phyloP scores from a whole-genome alignment of 2,797 vertebrate species.

The Gadopsis bispinosus region DNA sequence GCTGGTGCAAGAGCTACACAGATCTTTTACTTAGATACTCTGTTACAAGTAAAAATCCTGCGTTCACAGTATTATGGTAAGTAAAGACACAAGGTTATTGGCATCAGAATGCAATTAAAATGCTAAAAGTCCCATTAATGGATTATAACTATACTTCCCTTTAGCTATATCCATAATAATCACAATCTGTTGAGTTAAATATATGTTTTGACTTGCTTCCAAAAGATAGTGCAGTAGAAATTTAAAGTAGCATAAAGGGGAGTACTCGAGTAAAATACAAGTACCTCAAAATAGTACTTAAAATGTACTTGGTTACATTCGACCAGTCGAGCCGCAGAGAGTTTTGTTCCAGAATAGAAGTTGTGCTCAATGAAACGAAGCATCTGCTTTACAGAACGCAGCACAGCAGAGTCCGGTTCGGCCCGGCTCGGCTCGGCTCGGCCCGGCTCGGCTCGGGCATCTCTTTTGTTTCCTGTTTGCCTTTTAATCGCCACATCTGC shows the following conservation, averaged over 20 bases:
- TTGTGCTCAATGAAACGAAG: too few species aligned
- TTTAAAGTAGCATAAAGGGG: background rate
- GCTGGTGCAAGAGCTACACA: too few species aligned
- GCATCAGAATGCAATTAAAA: background rate
- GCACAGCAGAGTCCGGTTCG: too few species aligned
- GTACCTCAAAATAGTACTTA: background rate
- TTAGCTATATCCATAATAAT: background rate
- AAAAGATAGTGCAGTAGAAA: background rate
- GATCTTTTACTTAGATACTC: background rate
- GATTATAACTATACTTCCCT: background rate
- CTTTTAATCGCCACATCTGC: slow-evolving; percentile 40
- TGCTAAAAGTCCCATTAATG: background rate
- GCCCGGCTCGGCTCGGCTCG: too few species aligned
- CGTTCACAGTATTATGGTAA: background rate
- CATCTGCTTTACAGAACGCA: too few species aligned
- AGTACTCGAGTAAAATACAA: background rate
- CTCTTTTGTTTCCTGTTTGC: slow-evolving; percentile 16
- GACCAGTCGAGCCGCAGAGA: too few species aligned
- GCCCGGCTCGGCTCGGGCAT: background rate
- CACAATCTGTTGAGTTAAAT: background rate
- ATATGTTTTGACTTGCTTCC: too few species aligned
- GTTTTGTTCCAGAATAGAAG: background rate
- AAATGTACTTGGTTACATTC: background rate
- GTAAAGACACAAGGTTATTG: background rate
- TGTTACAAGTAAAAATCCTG: background rate